A percentile compares a stretch with the other conserved stretches of the same genome.
phyloP scores from a whole-genome alignment of 2,113 vertebrate species.

The Arizona elegans region DNA sequence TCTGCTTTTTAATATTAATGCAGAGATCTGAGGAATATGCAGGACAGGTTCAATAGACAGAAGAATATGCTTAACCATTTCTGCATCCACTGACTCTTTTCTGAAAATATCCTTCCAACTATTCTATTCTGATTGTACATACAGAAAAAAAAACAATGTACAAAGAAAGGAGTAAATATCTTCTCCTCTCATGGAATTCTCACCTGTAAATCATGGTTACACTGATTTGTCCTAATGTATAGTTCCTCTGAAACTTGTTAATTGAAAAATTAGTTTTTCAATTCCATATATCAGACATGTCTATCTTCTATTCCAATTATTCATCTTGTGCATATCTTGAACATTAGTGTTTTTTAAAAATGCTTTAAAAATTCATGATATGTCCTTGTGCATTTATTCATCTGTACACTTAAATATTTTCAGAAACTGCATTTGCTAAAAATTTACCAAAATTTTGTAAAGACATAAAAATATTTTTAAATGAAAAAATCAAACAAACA shows the following conservation, averaged over 20 bases:
- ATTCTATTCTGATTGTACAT: background rate
- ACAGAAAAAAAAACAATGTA: background rate
- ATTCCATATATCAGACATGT: background rate
- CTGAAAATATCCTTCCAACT: background rate
- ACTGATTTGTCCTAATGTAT: background rate
- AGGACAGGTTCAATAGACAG: background rate
- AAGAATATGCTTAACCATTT: background rate
- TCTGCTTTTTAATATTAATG: background rate
- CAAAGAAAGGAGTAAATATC: background rate
- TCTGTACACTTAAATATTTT: constrained; percentile 82
- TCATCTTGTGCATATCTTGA: constrained; percentile 43
- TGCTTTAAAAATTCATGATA: constrained; percentile 76
- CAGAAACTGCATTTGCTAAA: constrained; percentile 85
- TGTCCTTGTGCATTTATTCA: constrained; percentile 71
- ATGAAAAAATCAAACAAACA: constrained; percentile 76
- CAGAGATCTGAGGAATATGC: background rate
- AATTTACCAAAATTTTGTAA: constrained; percentile 92
- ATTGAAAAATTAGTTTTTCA: background rate
- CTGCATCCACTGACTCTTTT: background rate
- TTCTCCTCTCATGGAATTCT: background rate
- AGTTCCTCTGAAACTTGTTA: constrained; percentile 32
- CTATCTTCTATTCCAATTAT: constrained; percentile 21
- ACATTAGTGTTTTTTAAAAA: constrained; percentile 58
- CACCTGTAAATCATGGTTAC: background rate
- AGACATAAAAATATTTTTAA: constrained; percentile 89